Evolutionary conservation across 2,888 invertebrate species (phyloP).

Genomic region (Seira ritae): DNA sequence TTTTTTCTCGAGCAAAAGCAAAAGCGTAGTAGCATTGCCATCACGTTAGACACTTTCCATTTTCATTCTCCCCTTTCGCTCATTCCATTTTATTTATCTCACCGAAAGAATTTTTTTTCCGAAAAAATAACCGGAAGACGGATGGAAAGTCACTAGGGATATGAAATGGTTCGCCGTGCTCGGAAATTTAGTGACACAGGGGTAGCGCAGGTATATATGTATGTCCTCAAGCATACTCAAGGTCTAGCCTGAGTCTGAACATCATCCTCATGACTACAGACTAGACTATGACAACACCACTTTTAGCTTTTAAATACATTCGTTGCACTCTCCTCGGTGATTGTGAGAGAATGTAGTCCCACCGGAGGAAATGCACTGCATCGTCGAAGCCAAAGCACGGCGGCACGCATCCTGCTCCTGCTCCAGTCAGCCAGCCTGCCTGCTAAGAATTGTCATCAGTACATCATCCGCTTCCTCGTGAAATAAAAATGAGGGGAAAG

Average conservation of each 20-base stretch:
- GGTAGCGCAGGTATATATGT: background rate
- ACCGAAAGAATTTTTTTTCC: background rate
- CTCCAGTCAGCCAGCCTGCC: background rate
- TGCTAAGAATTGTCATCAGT: constrained; percentile 3
- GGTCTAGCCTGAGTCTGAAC: too few species aligned
- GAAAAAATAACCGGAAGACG: background rate
- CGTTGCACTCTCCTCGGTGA: background rate
- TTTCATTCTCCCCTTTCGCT: background rate
- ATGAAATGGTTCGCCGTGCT: background rate
- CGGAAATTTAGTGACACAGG: background rate
- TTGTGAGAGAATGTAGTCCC: background rate
- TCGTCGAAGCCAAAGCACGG: background rate
- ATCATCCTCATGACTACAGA: too few species aligned
- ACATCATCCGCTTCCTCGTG: constrained; percentile 1
- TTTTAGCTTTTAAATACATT: background rate
- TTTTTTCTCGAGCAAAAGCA: background rate
- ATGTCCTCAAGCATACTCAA: too few species aligned
- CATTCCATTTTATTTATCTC: background rate
- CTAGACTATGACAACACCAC: background rate
- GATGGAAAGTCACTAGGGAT: constrained; percentile 11
- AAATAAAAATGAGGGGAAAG: background rate
- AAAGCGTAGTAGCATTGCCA: background rate
- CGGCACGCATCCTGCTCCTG: background rate
- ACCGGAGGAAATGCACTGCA: constrained; percentile 9
- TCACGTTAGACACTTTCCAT: background rate